Conservation (phyloP, 1,140 invertebrate genomes). For the Diachasmimorpha longicaudata region DNA sequence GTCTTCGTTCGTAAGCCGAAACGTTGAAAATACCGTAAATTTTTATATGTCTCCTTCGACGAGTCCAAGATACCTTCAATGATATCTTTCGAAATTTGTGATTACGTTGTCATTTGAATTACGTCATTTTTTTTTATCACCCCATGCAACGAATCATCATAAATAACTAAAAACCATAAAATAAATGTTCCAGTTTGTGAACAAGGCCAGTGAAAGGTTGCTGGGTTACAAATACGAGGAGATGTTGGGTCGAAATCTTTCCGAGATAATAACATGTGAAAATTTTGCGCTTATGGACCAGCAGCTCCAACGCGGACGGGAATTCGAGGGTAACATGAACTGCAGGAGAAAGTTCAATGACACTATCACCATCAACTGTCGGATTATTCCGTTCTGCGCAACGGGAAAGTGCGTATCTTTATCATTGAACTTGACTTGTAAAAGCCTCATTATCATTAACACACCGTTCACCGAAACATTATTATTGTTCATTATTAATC, state of each 20-base stretch:
- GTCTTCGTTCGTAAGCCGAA: too few species aligned
- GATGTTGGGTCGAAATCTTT: constrained; percentile 76
- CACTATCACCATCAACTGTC: constrained; percentile 78
- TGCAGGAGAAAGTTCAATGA: constrained; percentile 82
- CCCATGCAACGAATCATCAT: not conserved
- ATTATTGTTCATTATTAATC: not conserved
- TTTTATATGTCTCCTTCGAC: too few species aligned
- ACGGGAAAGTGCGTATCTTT: constrained; percentile 64
- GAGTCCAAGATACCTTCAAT: too few species aligned
- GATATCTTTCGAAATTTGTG: too few species aligned
- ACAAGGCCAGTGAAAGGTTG: constrained; percentile 78
- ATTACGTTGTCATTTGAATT: too few species aligned
- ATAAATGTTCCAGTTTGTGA: constrained; percentile 74
- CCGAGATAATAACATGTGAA: constrained; percentile 65
- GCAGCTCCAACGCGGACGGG: constrained; percentile 75
- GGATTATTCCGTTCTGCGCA: constrained; percentile 73
- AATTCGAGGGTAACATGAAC: constrained; percentile 87
- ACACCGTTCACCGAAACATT: too few species aligned
- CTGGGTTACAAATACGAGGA: constrained; percentile 79
- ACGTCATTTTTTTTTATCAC: too few species aligned
- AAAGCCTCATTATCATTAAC: too few species aligned
- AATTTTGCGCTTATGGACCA: constrained; percentile 69
- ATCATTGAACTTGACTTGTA: not conserved
- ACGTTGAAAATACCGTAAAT: too few species aligned
- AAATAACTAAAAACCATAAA: constrained; percentile 21